Base-by-base conservation (phyloP, 2,888 invertebrate genomes). In the Lepidocyrtinus sp. region DNA sequence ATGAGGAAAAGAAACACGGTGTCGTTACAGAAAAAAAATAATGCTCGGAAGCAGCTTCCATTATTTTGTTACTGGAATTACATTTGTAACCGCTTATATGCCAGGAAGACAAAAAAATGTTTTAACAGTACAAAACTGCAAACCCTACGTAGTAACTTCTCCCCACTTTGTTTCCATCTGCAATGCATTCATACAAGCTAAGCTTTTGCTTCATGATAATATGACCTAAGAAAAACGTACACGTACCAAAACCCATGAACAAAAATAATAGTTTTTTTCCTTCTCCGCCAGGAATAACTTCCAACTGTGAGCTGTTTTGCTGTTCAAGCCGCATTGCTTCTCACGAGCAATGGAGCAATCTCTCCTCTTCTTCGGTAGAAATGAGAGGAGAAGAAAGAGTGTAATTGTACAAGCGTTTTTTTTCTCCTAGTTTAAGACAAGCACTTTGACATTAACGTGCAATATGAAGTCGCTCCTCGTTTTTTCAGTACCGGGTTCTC, bases 381-480 rank as follows among this genome's bases (percentile, higher is more conserved):
- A 27, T n/a, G 24, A 24, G 25, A 69, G 62, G 24, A 17, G 62
- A 45, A 46, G 17, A 61, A 45, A 36, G 36, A 36, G 36, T 36
- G 36, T 5, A 36, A 36, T 36, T 36, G 36, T 36, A 36, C 36
- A 36, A 36, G 36, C 36, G 36, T 36, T 36, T 36, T 36, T n/a
- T 36, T 36, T 36, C 36, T 36, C 36, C 36, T 36, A 7, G 36
- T 36, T 36, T 36, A 36, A 76, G 70, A 69, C 63, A 50, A 70
- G 70, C 46, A 61, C 65, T 77, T 72, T 78, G 78, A 78, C 78
- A 78, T 78, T 73, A 78, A 78, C 78, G 78, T 50, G 72, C 73
- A 73, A 73, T 78, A 73, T 78, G 69, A 73, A 78, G 78, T 78
- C 78, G 62, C 22, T 55, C 22, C 73, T 62, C 78, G 73, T 73